Evolutionary conservation across 1,140 invertebrate genomes (phyloP), one percentile per base, ranked within the genome.

Genomic region (Bradynema listronoti): DNA sequence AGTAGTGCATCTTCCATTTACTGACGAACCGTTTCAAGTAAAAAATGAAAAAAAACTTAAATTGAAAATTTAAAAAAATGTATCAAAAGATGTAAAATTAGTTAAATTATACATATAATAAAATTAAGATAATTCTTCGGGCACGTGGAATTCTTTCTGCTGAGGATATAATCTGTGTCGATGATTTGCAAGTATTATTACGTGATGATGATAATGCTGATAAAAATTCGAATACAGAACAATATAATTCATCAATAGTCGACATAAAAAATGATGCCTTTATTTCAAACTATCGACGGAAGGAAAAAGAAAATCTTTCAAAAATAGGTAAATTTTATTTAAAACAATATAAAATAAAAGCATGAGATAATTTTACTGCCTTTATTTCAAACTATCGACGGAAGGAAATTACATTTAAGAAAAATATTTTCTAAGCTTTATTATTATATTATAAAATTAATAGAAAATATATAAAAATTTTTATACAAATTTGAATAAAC

Each of bases 81-180:
- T 11, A 39, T 11, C 36, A 39, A 19, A 39, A 39, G 19, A 19
- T 11, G 19, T 39, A 39, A 11, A 39, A 11, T 19, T 39, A 19
- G 11, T 39, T 19, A 39, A 39, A 11, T 19, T 19, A 39, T 11
- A 11, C 36, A 39, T 39, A 11, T 11, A 19, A 39, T 39, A 11
- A 39, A 39, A 39, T 39, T 11, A 11, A 39, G 47, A 32, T 61
- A 32, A 34, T 61, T 46, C 43, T 61, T 32, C 30, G 49, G 41
- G 59, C 59, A 22, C 30, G 39, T 5, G 59, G 59, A 34, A 19
- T 61, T 19, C 29, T 61, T 34, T 56, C 24, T 47, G 59, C 59
- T 0, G 59, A 61, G 59, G 59, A 61, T 49, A 61, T 61, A 19
- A 39, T 61, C 22, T 43, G 56, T 14, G 50, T 61, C 16, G 59